Evolutionary conservation across 2,113 vertebrate species (phyloP).

Genomic region (Festucalex cinctus): DNA sequence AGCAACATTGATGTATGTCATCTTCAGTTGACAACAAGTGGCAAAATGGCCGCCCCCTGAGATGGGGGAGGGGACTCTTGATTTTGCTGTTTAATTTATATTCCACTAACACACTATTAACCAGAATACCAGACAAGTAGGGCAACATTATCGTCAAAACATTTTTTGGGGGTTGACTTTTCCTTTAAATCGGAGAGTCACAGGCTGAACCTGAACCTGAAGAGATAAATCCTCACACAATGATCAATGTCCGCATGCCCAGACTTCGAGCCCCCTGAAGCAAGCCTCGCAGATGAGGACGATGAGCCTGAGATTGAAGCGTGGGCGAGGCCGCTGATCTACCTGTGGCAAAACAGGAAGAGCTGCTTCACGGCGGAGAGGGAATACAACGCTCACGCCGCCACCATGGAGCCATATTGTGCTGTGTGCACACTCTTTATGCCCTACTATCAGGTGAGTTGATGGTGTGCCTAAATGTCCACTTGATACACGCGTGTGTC

Average conservation of each 20-base stretch:
- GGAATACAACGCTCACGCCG: constrained; percentile 82
- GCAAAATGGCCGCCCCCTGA: no score
- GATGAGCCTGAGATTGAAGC: constrained; percentile 80
- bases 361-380: constrained; percentile 84
- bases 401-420: constrained; percentile 81
- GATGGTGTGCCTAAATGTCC: not conserved
- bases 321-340: constrained; percentile 89
- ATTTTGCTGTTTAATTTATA: no score
- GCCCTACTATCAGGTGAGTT: constrained; percentile 88
- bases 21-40: no score
- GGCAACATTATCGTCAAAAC: no score
- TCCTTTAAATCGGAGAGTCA: no score
- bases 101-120: no score
- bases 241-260: constrained; percentile 22
- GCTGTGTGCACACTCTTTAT: constrained; percentile 92
- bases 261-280: constrained; percentile 78
- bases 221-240: not conserved
- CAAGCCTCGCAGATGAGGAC: constrained; percentile 74
- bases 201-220: not conserved
- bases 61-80: no score
- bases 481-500: not conserved
- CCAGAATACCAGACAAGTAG: no score
- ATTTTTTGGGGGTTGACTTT: no score
- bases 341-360: constrained; percentile 86
- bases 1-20: no score